A percentile compares a stretch with the other conserved stretches of the same genome.
These are phyloP conservation scores for Leucozona laternaria DNA, from an alignment of 2,888 invertebrate species.

Conservation along the genomic window DNA sequence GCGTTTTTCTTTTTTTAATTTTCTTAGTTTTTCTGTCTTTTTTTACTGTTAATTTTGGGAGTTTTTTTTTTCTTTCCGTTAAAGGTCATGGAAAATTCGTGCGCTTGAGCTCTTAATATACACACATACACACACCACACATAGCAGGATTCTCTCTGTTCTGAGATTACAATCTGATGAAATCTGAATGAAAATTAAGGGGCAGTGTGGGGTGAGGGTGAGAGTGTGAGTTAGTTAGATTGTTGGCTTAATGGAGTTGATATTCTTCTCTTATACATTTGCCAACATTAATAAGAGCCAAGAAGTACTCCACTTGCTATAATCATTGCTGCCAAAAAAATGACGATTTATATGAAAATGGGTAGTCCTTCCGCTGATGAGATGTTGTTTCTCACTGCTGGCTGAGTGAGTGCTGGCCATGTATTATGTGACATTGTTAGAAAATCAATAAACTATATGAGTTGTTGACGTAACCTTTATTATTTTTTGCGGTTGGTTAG, in stretches of 20 bases:
- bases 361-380: constrained; percentile 1
- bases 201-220: not conserved
- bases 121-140: not conserved
- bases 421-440: constrained; percentile 34
- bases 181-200: constrained; percentile 42
- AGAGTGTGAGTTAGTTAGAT: not conserved
- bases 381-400: not conserved
- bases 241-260: constrained; percentile 10
- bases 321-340: constrained; percentile 18
- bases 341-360: not conserved
- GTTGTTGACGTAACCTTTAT: constrained; percentile 33
- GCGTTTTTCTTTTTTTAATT: constrained; percentile 31
- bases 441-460: constrained; percentile 58
- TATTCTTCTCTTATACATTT: constrained; percentile 5
- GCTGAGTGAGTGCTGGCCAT: constrained; percentile 22
- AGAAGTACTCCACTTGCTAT: not conserved
- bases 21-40: not conserved
- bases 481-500: constrained; percentile 1
- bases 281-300: not conserved
- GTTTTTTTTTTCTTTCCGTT: constrained; percentile 23
- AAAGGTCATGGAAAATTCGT: constrained; percentile 39
- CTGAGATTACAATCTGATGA: constrained; percentile 33
- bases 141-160: constrained; percentile 12
- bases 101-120: constrained; percentile 27
- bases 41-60: not conserved